Base-by-base conservation (phyloP, 1,140 invertebrate genomes). In the Cylas formicarius region DNA sequence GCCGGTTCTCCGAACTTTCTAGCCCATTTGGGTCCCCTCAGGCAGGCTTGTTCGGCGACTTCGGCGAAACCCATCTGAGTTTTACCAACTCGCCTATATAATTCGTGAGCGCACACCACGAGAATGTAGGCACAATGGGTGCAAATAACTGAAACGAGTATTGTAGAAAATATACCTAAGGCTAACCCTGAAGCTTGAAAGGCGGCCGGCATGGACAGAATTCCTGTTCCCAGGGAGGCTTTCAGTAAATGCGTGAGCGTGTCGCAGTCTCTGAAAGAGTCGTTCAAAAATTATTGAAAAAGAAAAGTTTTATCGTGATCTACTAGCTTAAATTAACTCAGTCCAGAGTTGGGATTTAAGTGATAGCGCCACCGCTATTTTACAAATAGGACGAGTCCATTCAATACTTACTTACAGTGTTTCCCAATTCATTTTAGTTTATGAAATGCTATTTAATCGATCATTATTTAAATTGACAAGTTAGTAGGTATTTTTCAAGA, bases 211-310 rank as follows among this genome's bases (percentile, higher is more conserved):
- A 94, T 92, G 9, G 89, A 86, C 43, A 95, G 67, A 52, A 95
- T 91, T 27, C 91, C 91, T 3, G 89, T 92, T 7, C 91, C 91
- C 29, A 95, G 73, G 9, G 89, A 90, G 7, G 85, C 86, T 68
- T 91, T 90, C 45, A 90, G 66, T 48, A 91, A 72, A 73, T 91
- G 87, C 29, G 84, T 88, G 31, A 90, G 69, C 0, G 88, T 90
- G 60, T 88, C 84, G 61, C 76, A 80, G 65, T 90, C 82, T 22
- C 85, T 88, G 67, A 14, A 67, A 65, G 45, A 36, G 46, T 34
- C 10, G 14, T 9, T 14, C 27, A 28, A 11, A 18, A 16, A 11
- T 14, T 8, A 34, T 34, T 34, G 9, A 13, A 34, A 34, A n/a
- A 18, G 19, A 2, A 34, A 16, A n/a, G 2, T 34, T n/a, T n/a